Evolutionary conservation across 2,888 invertebrate genomes (phyloP), one percentile per base, ranked within the genome.

Genomic region (Ornithoptera priamus): DNA sequence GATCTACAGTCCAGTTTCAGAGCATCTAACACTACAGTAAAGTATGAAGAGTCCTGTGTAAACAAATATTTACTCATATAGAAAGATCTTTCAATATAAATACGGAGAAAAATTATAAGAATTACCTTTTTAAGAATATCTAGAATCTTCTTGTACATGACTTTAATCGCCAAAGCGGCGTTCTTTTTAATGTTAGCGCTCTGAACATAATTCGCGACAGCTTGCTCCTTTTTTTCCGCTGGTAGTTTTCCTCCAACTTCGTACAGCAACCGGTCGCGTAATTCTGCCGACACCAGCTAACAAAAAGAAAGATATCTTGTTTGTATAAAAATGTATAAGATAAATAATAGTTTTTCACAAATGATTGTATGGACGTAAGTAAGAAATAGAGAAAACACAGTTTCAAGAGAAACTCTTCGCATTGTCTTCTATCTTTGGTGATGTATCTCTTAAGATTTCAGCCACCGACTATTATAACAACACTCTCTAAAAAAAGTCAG

Each of bases 111-210:
- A 53, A 18, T 10, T 20, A 57, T 12, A 56, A 12, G 1, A 5
- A 24, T 3, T n/a, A 94, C 95, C 92, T 94, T 94, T 82, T 94
- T 94, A 68, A 95, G 86, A 71, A 95, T 94, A 56, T 93, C 93
- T 65, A 95, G 81, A 77, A 95, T 94, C 77, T 93, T 92, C 72
- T 87, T 89, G 77, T 95, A 95, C 78, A 94, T 94, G 70, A 93
- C 92, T 75, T 92, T 89, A 73, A 95, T 94, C n/a, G 94, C 93
- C 62, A 94, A 88, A 0, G 95, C 95, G 0, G 95, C 94, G 73
- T 94, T 94, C 76, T 94, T 93, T 83, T 94, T 95, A 42, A 95
- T 92, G 73, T 93, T 93, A 0, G 94, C 94, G 69, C 94, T 90
- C 76, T 95, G 94, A 18, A 94, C 94, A 76, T 93, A 94, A 68